Conservation (phyloP, 1,140 invertebrate genomes). For the Drosophila navojoa region DNA sequence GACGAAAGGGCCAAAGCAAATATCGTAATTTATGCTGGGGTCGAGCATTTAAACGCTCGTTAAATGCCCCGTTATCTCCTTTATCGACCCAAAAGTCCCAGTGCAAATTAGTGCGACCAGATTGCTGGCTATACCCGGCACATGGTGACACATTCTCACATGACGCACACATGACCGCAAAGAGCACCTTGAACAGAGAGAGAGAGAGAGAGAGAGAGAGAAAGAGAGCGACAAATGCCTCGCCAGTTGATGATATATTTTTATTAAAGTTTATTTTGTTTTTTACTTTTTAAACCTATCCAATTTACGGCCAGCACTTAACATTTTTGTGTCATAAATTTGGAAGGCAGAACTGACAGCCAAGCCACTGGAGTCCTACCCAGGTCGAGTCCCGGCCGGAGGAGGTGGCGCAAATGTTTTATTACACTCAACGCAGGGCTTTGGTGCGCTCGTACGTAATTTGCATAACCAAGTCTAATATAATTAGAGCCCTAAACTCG, state of each 20-base stretch:
- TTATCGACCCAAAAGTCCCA: constrained; percentile 21
- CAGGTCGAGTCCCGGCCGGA: too few species aligned
- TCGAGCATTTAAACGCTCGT: constrained; percentile 68
- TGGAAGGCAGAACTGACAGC: neutral
- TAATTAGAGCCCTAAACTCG: constrained; percentile 46
- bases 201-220: too few species aligned
- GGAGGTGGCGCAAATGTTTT: constrained; percentile 41
- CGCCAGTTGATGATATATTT: constrained; percentile 61
- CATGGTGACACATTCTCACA: constrained; percentile 39
- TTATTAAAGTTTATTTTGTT: constrained; percentile 40
- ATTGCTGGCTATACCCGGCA: neutral
- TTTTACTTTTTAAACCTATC: constrained; percentile 21
- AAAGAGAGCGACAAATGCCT: neutral
- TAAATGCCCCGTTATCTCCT: constrained; percentile 54
- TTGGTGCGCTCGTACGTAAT: constrained; percentile 30
- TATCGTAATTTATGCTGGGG: constrained; percentile 65
- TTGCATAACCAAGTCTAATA: constrained; percentile 44
- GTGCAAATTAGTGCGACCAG: constrained; percentile 22
- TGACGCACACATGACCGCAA: constrained; percentile 17
- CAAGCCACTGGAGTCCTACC: neutral
- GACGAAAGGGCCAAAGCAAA: constrained; percentile 66
- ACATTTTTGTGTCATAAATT: constrained; percentile 43
- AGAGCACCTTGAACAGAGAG: neutral
- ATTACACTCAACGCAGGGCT: constrained; percentile 28
- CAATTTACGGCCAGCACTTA: constrained; percentile 38